phyloP scores from a whole-genome alignment of 2,797 vertebrate species.

The Amblyraja radiata region DNA sequence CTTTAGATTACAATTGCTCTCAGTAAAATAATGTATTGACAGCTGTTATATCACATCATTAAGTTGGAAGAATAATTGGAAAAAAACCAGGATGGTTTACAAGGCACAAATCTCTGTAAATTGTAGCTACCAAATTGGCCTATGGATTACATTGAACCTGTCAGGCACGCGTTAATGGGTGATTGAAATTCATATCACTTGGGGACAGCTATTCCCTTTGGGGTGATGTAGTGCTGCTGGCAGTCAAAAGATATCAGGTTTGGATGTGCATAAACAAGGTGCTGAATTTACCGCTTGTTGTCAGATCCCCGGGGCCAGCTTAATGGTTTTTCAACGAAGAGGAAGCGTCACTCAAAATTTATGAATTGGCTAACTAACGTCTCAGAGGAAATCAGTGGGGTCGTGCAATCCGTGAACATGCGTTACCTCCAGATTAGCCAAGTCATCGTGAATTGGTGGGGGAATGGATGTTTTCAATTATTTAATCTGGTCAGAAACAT shows the following conservation, averaged over 20 bases:
- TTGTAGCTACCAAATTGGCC: background rate
- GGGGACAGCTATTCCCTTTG: background rate
- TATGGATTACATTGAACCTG: constrained; percentile 7
- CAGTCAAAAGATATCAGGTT: background rate
- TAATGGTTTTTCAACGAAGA: background rate
- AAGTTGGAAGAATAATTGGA: background rate
- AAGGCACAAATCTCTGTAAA: background rate
- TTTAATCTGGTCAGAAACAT: background rate
- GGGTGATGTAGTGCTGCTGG: background rate
- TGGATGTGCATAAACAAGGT: background rate
- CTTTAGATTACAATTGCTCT: background rate
- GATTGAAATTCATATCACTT: constrained; percentile 13
- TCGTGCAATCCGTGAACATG: background rate
- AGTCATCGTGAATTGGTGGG: background rate
- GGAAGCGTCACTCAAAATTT: background rate
- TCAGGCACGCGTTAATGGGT: constrained; percentile 2
- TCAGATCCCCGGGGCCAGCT: background rate
- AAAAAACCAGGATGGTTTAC: background rate
- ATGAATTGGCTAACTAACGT: background rate
- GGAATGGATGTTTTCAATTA: background rate
- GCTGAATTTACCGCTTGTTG: background rate
- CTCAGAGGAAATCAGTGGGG: constrained; percentile 5
- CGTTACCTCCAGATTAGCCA: background rate
- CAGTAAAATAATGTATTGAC: background rate
- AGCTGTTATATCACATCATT: background rate